Conservation (phyloP, 2,113 vertebrate genomes). For the Leucoraja erinaceus region DNA sequence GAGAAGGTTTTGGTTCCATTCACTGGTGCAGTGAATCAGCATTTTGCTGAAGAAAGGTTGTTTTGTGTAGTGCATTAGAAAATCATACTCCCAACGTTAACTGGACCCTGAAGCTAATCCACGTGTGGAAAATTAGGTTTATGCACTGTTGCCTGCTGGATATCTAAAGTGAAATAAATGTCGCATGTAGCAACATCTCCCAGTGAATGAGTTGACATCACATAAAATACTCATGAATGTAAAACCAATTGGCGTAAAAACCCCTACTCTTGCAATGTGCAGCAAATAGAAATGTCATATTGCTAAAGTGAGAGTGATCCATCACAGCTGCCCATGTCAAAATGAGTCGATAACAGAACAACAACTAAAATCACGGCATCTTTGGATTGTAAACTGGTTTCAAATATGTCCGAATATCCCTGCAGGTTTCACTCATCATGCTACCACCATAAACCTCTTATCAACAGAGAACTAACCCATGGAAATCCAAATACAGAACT, state of each 20-base stretch:
- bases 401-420: neutral
- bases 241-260: neutral
- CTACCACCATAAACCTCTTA: neutral
- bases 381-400: neutral
- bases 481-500: neutral
- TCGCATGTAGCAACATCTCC: neutral
- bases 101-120: neutral
- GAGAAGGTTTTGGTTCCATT: too few relatives aligned
- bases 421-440: neutral
- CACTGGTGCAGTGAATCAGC: neutral
- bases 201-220: neutral
- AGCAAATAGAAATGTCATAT: constrained; percentile 3
- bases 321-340: neutral
- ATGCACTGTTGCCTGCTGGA: neutral
- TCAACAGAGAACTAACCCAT: neutral
- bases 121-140: neutral
- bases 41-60: neutral
- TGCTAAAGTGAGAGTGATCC: neutral
- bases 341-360: neutral
- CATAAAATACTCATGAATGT: neutral
- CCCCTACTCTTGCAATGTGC: neutral
- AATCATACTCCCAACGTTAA: neutral
- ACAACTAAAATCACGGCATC: neutral
- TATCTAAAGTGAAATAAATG: constrained; percentile 12
- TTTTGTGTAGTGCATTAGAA: neutral